Conservation (phyloP, 2,113 vertebrate species). For the Serinus canaria region DNA sequence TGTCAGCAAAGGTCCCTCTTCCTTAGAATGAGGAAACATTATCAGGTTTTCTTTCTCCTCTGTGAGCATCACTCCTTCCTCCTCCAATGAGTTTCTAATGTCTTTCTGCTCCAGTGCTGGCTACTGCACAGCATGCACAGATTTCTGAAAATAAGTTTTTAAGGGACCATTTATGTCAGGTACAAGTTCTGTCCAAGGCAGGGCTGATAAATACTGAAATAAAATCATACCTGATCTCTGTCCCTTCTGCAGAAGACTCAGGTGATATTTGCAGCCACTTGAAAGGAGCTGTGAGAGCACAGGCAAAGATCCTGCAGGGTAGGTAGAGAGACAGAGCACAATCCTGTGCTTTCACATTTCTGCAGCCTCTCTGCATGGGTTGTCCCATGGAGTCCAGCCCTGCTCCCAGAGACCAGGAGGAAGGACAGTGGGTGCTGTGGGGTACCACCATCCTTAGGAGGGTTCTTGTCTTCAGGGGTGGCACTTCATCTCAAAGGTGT, state of each 20-base stretch:
- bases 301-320: neutral
- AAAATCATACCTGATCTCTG: neutral
- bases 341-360: neutral
- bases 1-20: neutral
- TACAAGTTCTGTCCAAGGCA: neutral
- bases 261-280: neutral
- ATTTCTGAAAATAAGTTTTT: neutral
- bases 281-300: neutral
- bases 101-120: neutral
- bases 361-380: neutral
- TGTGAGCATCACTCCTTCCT: neutral
- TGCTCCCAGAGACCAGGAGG: neutral
- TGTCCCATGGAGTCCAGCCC: neutral
- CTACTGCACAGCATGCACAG: neutral
- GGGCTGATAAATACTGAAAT: neutral
- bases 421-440: accelerated
- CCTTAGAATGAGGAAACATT: neutral
- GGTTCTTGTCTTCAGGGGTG: neutral
- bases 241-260: neutral
- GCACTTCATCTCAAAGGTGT: neutral
- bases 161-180: neutral
- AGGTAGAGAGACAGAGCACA: accelerated
- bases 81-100: neutral
- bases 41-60: neutral
- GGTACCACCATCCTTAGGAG: neutral